Percentiles rank a stretch among this genome's conserved stretches.
These are phyloP conservation scores for Cynopterus brachyotis DNA, from an alignment of 2,113 vertebrate genomes.

Conservation along the genomic window DNA sequence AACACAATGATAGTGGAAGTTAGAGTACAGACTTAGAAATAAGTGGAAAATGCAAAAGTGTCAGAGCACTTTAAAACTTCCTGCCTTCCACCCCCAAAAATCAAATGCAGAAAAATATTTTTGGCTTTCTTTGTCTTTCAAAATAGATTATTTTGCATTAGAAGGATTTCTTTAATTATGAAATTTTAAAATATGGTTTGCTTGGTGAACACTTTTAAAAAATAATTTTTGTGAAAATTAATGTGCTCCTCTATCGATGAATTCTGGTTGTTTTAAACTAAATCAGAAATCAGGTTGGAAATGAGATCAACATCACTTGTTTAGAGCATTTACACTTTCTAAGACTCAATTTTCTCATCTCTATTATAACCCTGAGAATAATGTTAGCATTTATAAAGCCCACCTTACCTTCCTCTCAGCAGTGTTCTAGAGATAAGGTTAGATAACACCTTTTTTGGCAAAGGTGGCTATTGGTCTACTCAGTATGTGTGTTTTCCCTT, in stretches of 20 bases:
- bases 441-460: background rate
- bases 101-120: background rate
- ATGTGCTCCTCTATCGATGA: background rate
- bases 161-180: background rate
- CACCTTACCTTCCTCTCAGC: background rate
- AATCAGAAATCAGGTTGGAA: background rate
- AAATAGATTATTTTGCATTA: conserved; percentile 19
- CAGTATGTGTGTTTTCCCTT: background rate
- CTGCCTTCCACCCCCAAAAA: background rate
- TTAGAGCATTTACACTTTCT: background rate
- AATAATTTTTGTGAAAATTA: background rate
- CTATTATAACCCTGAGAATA: background rate
- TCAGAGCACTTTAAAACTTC: background rate
- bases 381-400: background rate
- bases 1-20: background rate
- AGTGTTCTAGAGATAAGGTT: background rate
- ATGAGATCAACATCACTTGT: background rate
- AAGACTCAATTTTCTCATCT: background rate
- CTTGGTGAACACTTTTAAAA: background rate
- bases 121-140: background rate
- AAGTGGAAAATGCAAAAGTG: background rate
- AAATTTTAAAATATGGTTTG: background rate
- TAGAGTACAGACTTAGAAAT: background rate
- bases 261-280: background rate
- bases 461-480: background rate